Evolutionary conservation across 1,140 invertebrate species (phyloP), one percentile per base, ranked within the genome.

Genomic region (Yoshiicerus persimilis): DNA sequence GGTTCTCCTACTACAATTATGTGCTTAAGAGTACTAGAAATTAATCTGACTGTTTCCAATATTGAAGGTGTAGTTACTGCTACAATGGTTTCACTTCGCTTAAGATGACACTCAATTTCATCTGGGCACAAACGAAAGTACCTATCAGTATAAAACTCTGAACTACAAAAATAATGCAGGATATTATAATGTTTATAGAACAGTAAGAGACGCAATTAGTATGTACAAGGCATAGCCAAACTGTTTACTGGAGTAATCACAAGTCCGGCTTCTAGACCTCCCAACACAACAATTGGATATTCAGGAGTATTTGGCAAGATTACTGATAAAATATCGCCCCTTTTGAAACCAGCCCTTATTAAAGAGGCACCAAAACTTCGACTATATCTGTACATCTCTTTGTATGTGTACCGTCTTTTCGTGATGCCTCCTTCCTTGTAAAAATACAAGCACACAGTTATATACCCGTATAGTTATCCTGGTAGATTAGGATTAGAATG

Each of bases 81-180:
- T 9, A 94, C 94, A 92, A 95, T 96, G 13, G 94, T 94, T 8
- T 94, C 93, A 5, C 94, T 94, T 87, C 95, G 93, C 86, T 93
- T 91, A 38, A 98, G 90, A 91, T 97, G 96, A 13, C 94, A 94
- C 32, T 93, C 92, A n/a, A 97, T 94, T 93, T 97, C 97, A 88
- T 95, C 97, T 97, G 83, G n/a, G n/a, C n/a, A n/a, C n/a, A n/a
- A n/a, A n/a, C n/a, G n/a, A n/a, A n/a, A n/a, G n/a, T n/a, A n/a
- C n/a, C n/a, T n/a, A n/a, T n/a, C n/a, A n/a, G n/a, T n/a, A n/a
- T n/a, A n/a, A n/a, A n/a, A n/a, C n/a, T n/a, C n/a, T n/a, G n/a
- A n/a, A n/a, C n/a, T n/a, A n/a, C n/a, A n/a, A n/a, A n/a, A n/a
- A n/a, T n/a, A n/a, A n/a, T n/a, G n/a, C n/a, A n/a, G n/a, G n/a